Base-by-base conservation (phyloP, 2,113 vertebrate species). In the Eptesicus fuscus region DNA sequence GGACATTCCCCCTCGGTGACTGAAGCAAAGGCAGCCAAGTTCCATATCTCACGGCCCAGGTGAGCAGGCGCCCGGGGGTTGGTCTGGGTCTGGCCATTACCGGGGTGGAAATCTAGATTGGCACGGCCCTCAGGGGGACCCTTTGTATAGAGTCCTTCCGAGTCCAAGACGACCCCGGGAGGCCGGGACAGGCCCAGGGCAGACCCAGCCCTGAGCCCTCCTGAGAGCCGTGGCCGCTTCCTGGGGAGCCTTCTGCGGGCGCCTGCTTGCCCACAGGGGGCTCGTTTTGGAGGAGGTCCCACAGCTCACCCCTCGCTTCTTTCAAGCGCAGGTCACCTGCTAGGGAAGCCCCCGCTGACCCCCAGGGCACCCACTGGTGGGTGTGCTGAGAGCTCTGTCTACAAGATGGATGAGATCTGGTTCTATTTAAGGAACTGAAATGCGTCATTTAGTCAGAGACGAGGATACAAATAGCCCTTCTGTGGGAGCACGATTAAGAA, bases 381-480 rank as follows among this genome's bases (percentile, higher is more conserved):
- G 69, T 3, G 2, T 87, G 51, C 73, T n/a, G 0, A 88, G 71
- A 74, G 76, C 71, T n/a, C 51, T 85, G 71, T 80, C 88, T 96
- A 61, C 30, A 83, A 85, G 94, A 92, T 0, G 22, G 67, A 85
- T 88, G 53, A 93, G 18, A 14, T 18, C 25, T 53, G 86, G 56
- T 23, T 65, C 69, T 97, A 90, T 96, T 96, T 96, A 88, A 83
- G 89, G 40, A 86, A 63, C 28, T 70, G 35, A 93, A 69, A 92
- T 88, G 17, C 22, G 1, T 88, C 88, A 63, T 44, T 67, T 42
- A 47, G 82, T 91, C 73, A 92, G 90, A 86, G 67, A 61, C 35
- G 69, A 49, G 14, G 35, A 85, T 56, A 90, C 16, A 93, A 78
- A 92, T 91, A 88, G 63, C 37, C 18, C 69, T 94, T 74, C n/a